Evolutionary conservation across 2,113 vertebrate species (phyloP), one percentile per base, ranked within the genome.

Genomic region (Butastur rufipennis): DNA sequence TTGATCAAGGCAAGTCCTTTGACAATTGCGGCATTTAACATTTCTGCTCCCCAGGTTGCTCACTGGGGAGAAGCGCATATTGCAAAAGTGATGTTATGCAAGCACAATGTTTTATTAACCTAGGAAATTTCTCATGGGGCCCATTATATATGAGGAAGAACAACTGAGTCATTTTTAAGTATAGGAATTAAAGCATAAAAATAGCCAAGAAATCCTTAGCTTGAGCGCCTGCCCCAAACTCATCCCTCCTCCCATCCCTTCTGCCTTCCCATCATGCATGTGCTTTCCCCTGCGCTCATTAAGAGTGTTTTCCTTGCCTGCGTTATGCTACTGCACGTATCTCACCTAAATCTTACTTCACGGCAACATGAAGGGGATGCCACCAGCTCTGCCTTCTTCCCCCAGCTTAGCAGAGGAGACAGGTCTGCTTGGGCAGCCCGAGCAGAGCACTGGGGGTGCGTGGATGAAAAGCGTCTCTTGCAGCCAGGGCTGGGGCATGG

Each of bases 131-230:
- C 95, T 75, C 90, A 36, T 56, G 70, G 52, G 92, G 21, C 56
- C 29, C 34, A 90, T 95, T 92, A 80, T 86, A 85, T 29, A 88
- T 4, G 34, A 78, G 45, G 81, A 87, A 91, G 87, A 97, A 93
- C 21, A 95, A 95, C 58, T 48, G 90, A 95, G 74, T 94, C 48
- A 95, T 86, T 95, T 88, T 86, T 22, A 80, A 92, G 34, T 45
- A 73, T 13, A 88, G 56, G 48, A 93, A 62, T 55, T 34, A 75
- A 82, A 86, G 53, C 20, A 88, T 14, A 86, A 88, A 94, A 96
- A 92, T 82, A 88, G 88, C 43, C 58, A 82, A 90, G 79, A 97
- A 95, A 95, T 72, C 31, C 58, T 82, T 48, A 65, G 48, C 56
- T 50, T 26, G 22, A 88, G 34, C 0, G 26, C 56, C 47, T 93